Base-by-base conservation (phyloP, 2,113 vertebrate species). In the Arenaria interpres region DNA sequence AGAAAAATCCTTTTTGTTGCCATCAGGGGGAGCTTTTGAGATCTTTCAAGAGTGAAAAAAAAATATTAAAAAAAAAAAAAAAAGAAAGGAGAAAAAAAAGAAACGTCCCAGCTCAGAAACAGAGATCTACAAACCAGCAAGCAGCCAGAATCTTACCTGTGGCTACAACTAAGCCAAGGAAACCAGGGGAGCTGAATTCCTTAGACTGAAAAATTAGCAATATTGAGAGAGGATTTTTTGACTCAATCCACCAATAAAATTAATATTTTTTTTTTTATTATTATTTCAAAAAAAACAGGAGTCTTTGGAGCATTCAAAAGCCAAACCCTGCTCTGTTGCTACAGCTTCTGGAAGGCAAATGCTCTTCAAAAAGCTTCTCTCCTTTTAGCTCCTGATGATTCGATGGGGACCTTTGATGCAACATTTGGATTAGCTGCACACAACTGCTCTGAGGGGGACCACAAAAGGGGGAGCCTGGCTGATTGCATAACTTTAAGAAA, bases 1-100 rank as follows among this genome's bases (percentile, higher is more conserved):
- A 15, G 92, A 88, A 95, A 96, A 97, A 98, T 97, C 95, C 98
- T 95, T 98, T 98, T 98, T 98, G 94, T 98, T 98, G 97, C 99
- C 99, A 97, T 99, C 98, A 99, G 99, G 99, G 99, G 99, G 99
- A 99, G 98, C 98, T 98, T 98, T 98, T 97, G 98, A 99, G 98
- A 98, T 96, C 98, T 97, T 98, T 97, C 97, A 97, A 97, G 93
- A 96, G 89, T 91, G 94, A 90, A 86, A 88, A 85, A 96, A 96
- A 89, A 79, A 77, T 6, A 83, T 56, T 37, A 25, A 6, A 41
- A 90, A 77, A 83, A 76, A 59, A 89, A 76, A 91, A 75, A 62
- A 66, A 15, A 24, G 1, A 25, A n/a, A 6, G 2, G 2, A 7
- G 2, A 27, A 72, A 84, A 78, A 93, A 81, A 73, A 72, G 88